Evolutionary conservation across 2,113 vertebrate genomes (phyloP).

Genomic region (Catharus bicknelli): DNA sequence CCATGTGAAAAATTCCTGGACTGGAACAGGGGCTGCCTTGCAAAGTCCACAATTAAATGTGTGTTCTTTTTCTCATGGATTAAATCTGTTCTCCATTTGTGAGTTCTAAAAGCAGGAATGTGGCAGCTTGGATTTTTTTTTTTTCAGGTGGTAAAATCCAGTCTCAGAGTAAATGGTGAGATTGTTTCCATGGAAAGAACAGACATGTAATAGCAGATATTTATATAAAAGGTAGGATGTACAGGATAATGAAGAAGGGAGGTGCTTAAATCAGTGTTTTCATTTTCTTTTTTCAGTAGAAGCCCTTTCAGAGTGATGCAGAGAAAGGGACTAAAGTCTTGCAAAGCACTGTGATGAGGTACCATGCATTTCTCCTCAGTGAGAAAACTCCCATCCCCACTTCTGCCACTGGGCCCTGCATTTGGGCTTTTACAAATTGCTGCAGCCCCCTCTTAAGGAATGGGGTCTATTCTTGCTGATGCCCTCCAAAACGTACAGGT

Average conservation of each 20-base stretch:
- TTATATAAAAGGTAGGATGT: neutral
- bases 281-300: neutral
- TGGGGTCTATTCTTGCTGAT: neutral
- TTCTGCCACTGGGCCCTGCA: neutral
- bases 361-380: neutral
- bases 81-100: neutral
- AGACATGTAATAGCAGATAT: neutral
- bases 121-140: accelerated
- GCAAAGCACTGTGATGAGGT: neutral
- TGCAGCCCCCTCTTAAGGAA: neutral
- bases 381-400: neutral
- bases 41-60: neutral
- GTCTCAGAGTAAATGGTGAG: neutral
- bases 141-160: neutral
- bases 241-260: neutral
- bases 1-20: neutral
- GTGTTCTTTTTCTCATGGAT: neutral
- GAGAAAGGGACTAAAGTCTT: neutral
- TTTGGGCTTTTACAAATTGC: neutral
- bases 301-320: neutral
- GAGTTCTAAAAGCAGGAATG: neutral
- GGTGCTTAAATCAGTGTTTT: neutral
- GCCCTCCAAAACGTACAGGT: neutral
- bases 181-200: neutral
- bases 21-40: neutral